Percentiles rank a stretch among this genome's conserved stretches.
Evolutionary conservation across 2,113 vertebrate genomes (phyloP).

Genomic region (Oreochromis spilurus): DNA sequence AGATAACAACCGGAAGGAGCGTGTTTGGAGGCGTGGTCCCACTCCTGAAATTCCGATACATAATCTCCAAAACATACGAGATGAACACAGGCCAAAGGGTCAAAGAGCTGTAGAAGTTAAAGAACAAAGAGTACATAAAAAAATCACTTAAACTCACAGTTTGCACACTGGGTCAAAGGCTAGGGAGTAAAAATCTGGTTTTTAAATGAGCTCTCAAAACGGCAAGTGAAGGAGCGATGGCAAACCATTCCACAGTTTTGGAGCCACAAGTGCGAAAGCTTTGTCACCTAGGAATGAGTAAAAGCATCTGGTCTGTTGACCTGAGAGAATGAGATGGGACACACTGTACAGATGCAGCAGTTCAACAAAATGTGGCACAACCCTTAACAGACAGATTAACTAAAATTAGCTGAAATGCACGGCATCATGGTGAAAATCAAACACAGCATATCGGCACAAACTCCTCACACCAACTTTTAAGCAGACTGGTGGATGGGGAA

Average conservation of each 20-base stretch:
- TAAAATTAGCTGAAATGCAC: neutral
- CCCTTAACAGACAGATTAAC: neutral
- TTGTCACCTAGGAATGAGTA: neutral
- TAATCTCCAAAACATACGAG: neutral
- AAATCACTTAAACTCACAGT: neutral
- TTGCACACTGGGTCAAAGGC: neutral
- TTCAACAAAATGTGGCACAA: neutral
- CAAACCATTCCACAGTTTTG: neutral
- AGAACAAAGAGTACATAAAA: neutral
- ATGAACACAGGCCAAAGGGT: neutral
- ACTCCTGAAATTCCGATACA: neutral
- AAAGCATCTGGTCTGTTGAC: neutral
- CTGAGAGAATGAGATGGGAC: neutral
- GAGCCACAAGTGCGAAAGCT: neutral
- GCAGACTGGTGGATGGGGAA: neutral
- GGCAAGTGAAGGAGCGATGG: neutral
- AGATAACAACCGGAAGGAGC: neutral
- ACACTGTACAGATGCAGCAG: neutral
- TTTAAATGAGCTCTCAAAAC: neutral
- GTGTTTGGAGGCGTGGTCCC: accelerated
- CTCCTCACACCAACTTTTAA: neutral
- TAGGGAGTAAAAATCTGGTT: neutral
- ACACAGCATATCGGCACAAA: accelerated
- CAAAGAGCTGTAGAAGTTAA: neutral
- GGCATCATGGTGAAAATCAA: neutral